Evolutionary conservation across 2,888 invertebrate genomes (phyloP), one percentile per base, ranked within the genome.

Genomic region (Liposcelis brunnea): DNA sequence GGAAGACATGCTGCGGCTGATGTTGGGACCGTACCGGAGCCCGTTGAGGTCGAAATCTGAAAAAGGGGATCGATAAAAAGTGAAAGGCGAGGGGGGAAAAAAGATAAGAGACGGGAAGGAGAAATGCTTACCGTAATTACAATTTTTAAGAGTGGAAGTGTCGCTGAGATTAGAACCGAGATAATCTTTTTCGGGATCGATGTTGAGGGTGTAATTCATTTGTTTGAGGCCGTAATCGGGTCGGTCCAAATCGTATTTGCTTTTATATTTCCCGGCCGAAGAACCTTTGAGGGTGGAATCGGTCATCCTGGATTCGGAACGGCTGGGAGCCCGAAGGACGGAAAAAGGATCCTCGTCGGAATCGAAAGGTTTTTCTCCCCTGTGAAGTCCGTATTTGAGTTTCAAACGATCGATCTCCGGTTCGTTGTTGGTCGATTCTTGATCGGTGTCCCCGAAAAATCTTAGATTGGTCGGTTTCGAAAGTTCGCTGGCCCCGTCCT

Each of bases 361-460:
- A 32, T 45, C 47, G 14, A 31, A 48, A n/a, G 49, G 16, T 12
- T 46, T 46, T 15, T 16, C 10, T 12, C 31, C 42, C 14, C 47
- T 49, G 5, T 42, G 38, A 14, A 16, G 38, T 2, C 32, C 31
- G 14, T 31, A 43, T 21, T 43, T 45, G 14, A 42, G 40, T 10
- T 33, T 33, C n/a, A 38, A 15, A 4, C 10, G 35, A 6, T 15
- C 35, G 35, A 14, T 55, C 61, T 54, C 68, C 57, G 55, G 63
- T 51, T 67, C 56, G 50, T 73, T 74, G 19, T 69, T 69, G 58
- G 75, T 76, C 10, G 83, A 82, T 55, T 85, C 84, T 49, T 72
- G 69, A 58, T 85, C 84, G 8, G 84, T 84, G 62, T 85, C 84
- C 15, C 84, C 85, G 62, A 85, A 85, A 68, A 84, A 85, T 43